Evolutionary conservation across 2,113 vertebrate species (phyloP).

Genomic region (Fregetta grallaria): DNA sequence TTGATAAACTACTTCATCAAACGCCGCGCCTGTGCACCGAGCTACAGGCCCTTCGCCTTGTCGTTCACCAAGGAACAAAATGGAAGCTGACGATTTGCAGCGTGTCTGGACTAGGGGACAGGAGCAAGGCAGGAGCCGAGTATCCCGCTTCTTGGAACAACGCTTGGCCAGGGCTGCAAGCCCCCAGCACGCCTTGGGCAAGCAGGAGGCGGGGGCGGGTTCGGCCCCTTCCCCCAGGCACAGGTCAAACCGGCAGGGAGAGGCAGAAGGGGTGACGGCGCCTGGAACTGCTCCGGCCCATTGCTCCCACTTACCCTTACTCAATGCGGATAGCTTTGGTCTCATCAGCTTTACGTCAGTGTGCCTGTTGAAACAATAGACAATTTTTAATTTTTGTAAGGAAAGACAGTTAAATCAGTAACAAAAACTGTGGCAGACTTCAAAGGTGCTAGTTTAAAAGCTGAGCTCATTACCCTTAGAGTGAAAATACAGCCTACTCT

Average conservation of each 20-base stretch:
- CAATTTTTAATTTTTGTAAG: not conserved
- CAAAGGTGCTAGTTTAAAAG: not conserved
- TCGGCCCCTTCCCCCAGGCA: fast-evolving
- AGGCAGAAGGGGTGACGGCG: fast-evolving
- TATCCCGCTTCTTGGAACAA: fast-evolving
- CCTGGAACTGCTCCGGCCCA: fast-evolving
- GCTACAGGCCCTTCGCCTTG: not conserved
- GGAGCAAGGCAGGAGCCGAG: fast-evolving
- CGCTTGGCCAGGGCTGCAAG: fast-evolving
- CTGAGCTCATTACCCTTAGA: not conserved
- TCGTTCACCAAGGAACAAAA: fast-evolving
- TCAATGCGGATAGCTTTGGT: fast-evolving
- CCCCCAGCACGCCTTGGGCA: fast-evolving
- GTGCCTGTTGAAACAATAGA: not conserved
- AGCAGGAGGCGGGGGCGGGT: not conserved
- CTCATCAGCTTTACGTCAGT: fast-evolving
- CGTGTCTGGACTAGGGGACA: fast-evolving
- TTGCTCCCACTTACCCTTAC: not conserved
- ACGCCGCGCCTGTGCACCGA: too few species aligned
- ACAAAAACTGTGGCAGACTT: not conserved
- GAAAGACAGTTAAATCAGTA: too few species aligned
- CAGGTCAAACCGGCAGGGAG: fast-evolving
- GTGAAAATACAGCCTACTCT: not conserved
- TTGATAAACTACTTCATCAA: fast-evolving
- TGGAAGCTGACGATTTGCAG: fast-evolving